Evolutionary conservation across 2,113 vertebrate species (phyloP).

Genomic region (Paratilapia polleni): DNA sequence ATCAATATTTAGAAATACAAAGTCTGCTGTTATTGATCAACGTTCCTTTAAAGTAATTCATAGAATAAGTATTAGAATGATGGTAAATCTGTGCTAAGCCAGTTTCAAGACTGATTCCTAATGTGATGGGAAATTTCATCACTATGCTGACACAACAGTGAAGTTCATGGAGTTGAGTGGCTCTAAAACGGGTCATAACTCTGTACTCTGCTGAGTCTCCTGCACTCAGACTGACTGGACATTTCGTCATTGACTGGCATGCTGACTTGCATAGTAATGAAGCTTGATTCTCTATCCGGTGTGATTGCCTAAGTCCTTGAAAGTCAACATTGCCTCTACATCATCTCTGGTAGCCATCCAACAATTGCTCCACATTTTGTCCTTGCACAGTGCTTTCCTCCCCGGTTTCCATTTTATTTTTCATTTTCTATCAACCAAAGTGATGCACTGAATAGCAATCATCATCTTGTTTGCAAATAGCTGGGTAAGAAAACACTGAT

Average conservation of each 20-base stretch:
- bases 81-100: neutral
- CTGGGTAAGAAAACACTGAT: neutral
- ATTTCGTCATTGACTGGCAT: slow-evolving; percentile 19
- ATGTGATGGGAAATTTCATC: neutral
- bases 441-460: slow-evolving; percentile 25
- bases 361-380: neutral
- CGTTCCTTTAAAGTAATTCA: neutral
- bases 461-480: slow-evolving; percentile 1
- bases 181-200: slow-evolving; percentile 22
- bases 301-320: slow-evolving; percentile 50
- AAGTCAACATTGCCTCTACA: slow-evolving; percentile 20
- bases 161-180: neutral
- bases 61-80: neutral
- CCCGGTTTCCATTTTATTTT: neutral
- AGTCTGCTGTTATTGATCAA: neutral
- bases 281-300: slow-evolving; percentile 16
- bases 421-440: neutral
- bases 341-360: slow-evolving; percentile 17
- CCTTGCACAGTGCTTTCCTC: neutral
- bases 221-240: slow-evolving; percentile 45
- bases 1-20: neutral
- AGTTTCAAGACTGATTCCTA: neutral
- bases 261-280: slow-evolving; percentile 62
- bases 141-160: neutral
- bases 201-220: neutral